These are phyloP conservation scores for Stomatorhinus ivindoensis DNA, from an alignment of 2,113 vertebrate species.

Conservation along the genomic window DNA sequence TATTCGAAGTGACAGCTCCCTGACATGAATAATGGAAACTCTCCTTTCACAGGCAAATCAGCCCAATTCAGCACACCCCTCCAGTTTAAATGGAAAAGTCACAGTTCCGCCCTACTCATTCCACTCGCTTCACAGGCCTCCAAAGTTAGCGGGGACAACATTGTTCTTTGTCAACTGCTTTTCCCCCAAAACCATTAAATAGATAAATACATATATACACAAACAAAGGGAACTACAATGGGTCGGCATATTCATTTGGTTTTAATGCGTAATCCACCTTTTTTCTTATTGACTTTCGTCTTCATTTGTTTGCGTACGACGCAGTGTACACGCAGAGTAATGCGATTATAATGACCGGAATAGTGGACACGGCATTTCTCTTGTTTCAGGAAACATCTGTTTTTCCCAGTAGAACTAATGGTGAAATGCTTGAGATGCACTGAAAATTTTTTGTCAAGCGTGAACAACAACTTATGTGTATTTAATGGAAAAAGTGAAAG, in stretches of 20 bases:
- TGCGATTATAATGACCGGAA: neutral
- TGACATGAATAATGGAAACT: conserved; percentile 99
- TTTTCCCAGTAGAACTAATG: neutral
- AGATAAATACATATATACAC: conserved; percentile 59
- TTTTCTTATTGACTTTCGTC: conserved; percentile 4
- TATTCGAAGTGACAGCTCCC: conserved; percentile 98
- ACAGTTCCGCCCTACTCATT: conserved; percentile 90
- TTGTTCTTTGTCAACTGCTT: conserved; percentile 55
- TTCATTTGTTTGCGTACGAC: neutral
- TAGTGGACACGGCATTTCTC: neutral
- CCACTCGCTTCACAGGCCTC: conserved; percentile 83
- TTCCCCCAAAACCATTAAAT: conserved; percentile 46
- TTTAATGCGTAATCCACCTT: conserved; percentile 14
- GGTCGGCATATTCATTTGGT: neutral
- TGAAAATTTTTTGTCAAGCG: neutral
- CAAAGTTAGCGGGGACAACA: conserved; percentile 77
- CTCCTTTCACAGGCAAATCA: conserved; percentile 99
- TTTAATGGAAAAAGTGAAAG: neutral
- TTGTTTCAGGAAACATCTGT: neutral
- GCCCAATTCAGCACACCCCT: conserved; percentile 99
- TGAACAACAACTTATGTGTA: neutral
- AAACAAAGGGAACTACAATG: conserved; percentile 44
- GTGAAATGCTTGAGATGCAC: neutral
- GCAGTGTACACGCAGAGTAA: neutral
- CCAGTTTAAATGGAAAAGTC: conserved; percentile 85